These are phyloP conservation scores for Naja naja DNA, from an alignment of 2,113 vertebrate species.

Conservation along the genomic window DNA sequence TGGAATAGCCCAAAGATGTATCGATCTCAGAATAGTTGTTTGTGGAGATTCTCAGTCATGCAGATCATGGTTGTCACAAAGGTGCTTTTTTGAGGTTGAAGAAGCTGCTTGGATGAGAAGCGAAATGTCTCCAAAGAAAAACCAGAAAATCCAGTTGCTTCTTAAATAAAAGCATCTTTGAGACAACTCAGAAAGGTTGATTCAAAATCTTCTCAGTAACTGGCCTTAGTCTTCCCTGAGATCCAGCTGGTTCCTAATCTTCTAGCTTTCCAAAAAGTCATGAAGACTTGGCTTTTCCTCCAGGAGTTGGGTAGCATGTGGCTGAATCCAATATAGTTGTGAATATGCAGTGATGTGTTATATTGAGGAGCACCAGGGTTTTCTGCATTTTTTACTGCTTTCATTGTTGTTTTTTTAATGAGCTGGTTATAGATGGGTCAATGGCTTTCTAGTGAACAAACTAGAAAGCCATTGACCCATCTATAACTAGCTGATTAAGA, in stretches of 20 bases:
- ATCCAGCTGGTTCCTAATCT: neutral
- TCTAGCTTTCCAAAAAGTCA: neutral
- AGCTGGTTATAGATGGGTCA: no score
- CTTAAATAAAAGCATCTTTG: no score
- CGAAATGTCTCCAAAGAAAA: no score
- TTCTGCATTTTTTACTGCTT: neutral
- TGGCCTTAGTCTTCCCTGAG: neutral
- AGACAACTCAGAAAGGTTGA: neutral
- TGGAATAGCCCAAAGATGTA: neutral
- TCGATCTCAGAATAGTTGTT: neutral
- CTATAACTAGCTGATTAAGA: neutral
- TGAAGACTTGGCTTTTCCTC: neutral
- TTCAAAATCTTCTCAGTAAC: neutral
- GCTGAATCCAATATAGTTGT: neutral
- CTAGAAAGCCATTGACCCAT: neutral
- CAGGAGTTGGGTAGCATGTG: neutral
- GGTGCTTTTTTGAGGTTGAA: no score
- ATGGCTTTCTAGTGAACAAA: no score
- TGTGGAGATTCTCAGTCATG: no score
- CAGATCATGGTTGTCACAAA: no score
- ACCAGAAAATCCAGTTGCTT: no score
- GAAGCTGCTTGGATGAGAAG: no score
- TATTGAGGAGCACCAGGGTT: neutral
- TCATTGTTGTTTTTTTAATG: neutral
- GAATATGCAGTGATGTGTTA: neutral